Conservation (phyloP, 1,140 invertebrate species). For the Drosophila elegans region DNA sequence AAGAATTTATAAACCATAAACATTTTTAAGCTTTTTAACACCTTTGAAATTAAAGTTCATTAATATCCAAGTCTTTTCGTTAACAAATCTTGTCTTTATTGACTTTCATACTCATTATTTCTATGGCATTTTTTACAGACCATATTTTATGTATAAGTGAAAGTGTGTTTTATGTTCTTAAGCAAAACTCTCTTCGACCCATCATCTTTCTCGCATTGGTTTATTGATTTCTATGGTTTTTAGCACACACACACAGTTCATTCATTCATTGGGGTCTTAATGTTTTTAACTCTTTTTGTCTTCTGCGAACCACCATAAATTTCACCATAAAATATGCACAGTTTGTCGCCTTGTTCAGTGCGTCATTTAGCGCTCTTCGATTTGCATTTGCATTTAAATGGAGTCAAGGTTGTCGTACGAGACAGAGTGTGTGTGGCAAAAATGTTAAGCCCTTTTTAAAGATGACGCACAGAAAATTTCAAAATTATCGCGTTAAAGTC, state of each 20-base stretch:
- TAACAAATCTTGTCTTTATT: neutral
- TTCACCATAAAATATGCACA: constrained; percentile 65
- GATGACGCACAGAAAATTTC: constrained; percentile 62
- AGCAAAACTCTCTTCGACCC: neutral
- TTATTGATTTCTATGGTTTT: constrained; percentile 20
- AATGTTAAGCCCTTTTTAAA: constrained; percentile 22
- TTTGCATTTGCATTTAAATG: constrained; percentile 70
- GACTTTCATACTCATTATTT: neutral
- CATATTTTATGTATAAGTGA: constrained; percentile 32
- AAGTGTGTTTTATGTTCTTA: constrained; percentile 36
- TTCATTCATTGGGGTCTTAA: constrained; percentile 17
- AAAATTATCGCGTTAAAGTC: constrained; percentile 37
- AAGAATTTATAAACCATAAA: too few species aligned
- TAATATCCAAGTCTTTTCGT: too few species aligned
- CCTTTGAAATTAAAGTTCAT: too few species aligned
- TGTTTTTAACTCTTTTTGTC: constrained; percentile 13
- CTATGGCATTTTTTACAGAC: neutral
- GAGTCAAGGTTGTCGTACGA: constrained; percentile 67
- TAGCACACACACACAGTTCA: constrained; percentile 16
- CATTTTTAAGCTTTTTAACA: too few species aligned
- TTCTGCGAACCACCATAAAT: constrained; percentile 19
- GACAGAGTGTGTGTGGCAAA: constrained; percentile 5
- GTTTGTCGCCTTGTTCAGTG: constrained; percentile 19
- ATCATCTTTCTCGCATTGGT: constrained; percentile 2
- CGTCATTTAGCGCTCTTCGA: constrained; percentile 42